These are phyloP conservation scores for Mesitornis unicolor DNA, from an alignment of 2,113 vertebrate genomes.

Conservation along the genomic window DNA sequence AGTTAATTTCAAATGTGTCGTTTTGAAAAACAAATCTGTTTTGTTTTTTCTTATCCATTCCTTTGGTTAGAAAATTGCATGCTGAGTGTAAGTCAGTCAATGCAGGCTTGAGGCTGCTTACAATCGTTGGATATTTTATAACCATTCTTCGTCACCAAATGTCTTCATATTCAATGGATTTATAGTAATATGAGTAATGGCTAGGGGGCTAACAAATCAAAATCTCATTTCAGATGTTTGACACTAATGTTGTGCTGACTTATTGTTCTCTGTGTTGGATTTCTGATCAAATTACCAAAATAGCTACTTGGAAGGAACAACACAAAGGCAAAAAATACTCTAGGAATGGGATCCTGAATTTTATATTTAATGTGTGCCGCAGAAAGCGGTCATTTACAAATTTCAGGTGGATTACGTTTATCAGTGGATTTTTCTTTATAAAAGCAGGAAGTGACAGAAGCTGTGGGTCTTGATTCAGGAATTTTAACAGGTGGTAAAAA, in stretches of 20 bases:
- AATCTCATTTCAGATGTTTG: conserved; percentile 86
- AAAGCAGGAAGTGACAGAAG: background rate
- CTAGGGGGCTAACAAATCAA: conserved; percentile 85
- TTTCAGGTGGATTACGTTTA: conserved; percentile 16
- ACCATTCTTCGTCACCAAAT: conserved; percentile 67
- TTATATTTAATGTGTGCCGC: background rate
- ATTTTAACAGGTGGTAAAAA: background rate
- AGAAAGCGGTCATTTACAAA: background rate
- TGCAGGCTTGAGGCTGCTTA: conserved; percentile 50
- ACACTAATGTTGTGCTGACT: conserved; percentile 80
- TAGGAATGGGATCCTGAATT: conserved; percentile 2
- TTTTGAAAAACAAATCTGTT: background rate
- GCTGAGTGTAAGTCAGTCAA: conserved; percentile 42
- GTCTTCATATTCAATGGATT: conserved; percentile 77
- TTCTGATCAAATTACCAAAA: conserved; percentile 77
- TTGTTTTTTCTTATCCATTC: conserved; percentile 29
- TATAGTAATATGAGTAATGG: conserved; percentile 79
- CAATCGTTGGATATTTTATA: conserved; percentile 67
- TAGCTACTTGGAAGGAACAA: conserved; percentile 57
- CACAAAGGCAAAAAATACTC: conserved; percentile 13
- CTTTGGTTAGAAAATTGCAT: conserved; percentile 52
- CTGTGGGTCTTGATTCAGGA: background rate
- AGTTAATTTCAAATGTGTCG: background rate
- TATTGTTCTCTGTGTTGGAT: conserved; percentile 78
- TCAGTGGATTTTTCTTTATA: background rate